Evolutionary conservation across 2,113 vertebrate species (phyloP), one percentile per base, ranked within the genome.

Genomic region (Calonectris borealis): DNA sequence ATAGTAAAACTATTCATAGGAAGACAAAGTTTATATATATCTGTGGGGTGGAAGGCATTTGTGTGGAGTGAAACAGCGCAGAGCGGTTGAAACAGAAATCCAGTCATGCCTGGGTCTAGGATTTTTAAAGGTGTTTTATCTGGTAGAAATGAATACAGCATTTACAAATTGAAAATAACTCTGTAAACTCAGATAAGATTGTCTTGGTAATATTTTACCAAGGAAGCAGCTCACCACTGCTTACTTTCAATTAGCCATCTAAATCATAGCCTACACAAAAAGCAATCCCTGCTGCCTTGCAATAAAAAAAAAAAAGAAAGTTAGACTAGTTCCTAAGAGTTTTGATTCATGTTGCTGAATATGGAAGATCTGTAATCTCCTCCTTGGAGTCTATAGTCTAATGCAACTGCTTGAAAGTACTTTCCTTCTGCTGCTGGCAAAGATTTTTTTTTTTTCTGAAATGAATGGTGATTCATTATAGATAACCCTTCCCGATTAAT

Each of bases 111-210:
- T 78, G 34, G 58, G 86, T 94, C 92, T 93, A 92, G 85, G 83
- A 49, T 93, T 96, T 96, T 97, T 91, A 93, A 95, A 96, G 95
- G 88, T 83, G 78, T 78, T 97, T 98, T 97, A 97, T 98, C 97
- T 97, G 66, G 94, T 84, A 93, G 96, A 97, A 96, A 97, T 92
- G 94, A 96, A 97, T 87, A 97, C 90, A 95, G 86, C 97, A 97
- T 96, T 97, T 96, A 97, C 97, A 97, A 97, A 98, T 97, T 97
- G 97, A 95, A 98, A 98, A 97, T 95, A 96, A 95, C 97, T 98
- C 98, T 98, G 98, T 98, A 97, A 97, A 96, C 93, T 92, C 97
- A 97, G 98, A 98, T 98, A 98, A 98, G 97, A 98, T 98, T 98
- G 98, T 97, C 97, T 97, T 89, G 77, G 96, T 97, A 97, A 97